Evolutionary conservation across 2,113 vertebrate genomes (phyloP), one percentile per base, ranked within the genome.

Genomic region (Circaetus gallicus): DNA sequence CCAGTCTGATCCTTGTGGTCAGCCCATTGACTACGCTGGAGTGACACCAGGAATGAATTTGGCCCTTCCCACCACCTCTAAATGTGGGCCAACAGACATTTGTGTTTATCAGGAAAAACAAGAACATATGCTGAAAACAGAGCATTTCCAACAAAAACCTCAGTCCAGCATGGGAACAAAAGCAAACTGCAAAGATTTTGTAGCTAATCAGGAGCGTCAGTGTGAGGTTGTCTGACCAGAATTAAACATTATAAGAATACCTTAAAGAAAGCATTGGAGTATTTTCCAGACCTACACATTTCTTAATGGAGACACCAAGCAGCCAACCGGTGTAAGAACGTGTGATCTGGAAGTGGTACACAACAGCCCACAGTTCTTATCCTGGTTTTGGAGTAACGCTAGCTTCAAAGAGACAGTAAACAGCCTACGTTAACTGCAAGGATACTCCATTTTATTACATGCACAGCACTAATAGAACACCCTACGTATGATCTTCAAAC

Each of bases 101-200:
- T 38, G 71, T 94, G 92, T 96, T 97, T 97, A 94, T 95, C 95
- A 97, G 88, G 92, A 82, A 97, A 98, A 98, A 96, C 91, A 98
- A 92, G 95, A 98, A 96, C 98, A 98, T 84, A 98, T 98, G 98
- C 94, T 95, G 86, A 59, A 91, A 94, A 89, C 45, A 78, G 66
- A 95, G 65, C 79, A 76, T 76, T 91, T 98, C 97, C 97, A 98
- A 97, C 90, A 97, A 96, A 97, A 98, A 89, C 77, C 83, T 95
- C 85, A 52, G 11, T 71, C 73, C 72, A 32, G 82, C 73, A 92
- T 94, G 93, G 66, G 96, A 97, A 97, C 84, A 82, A 95, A 84
- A 91, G 74, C 86, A 91, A 90, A 93, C 74, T 66, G 62, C 42
- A 69, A 63, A 89, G 84, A 95, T 73, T 90, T 79, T 16, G 5